These are phyloP conservation scores for Drosophila micromelanica DNA, from an alignment of 1,140 invertebrate genomes.

Conservation along the genomic window DNA sequence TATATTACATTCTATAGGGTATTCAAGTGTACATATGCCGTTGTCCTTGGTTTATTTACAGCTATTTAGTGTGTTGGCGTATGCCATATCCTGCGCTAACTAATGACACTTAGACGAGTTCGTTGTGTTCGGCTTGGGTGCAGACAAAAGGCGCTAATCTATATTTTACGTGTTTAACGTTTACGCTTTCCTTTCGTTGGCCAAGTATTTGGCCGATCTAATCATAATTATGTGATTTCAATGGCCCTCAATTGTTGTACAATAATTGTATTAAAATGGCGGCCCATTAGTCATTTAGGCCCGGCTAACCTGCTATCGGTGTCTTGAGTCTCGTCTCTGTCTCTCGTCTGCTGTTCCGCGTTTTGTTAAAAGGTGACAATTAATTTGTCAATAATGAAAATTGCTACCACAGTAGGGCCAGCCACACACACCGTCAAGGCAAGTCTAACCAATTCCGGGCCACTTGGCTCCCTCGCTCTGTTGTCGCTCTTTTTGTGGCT, in stretches of 20 bases:
- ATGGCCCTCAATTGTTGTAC: slow-evolving; percentile 50
- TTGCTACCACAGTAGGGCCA: slow-evolving; percentile 49
- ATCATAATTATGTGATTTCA: slow-evolving; percentile 79
- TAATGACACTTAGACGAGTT: slow-evolving; percentile 65
- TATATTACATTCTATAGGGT: no score
- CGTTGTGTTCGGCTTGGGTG: neutral
- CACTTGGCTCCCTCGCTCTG: slow-evolving; percentile 1
- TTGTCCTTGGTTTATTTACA: no score
- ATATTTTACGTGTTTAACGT: slow-evolving; percentile 77
- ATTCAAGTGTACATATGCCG: no score
- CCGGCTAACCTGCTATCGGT: slow-evolving; percentile 10
- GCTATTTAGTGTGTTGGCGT: slow-evolving; percentile 25
- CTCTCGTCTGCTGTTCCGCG: slow-evolving; percentile 45
- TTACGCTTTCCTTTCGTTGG: slow-evolving; percentile 58
- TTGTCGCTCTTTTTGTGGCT: slow-evolving; percentile 35
- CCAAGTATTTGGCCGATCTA: slow-evolving; percentile 50
- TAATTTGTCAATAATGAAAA: slow-evolving; percentile 81
- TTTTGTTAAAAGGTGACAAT: slow-evolving; percentile 83
- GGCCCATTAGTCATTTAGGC: neutral
- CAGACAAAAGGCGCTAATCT: slow-evolving; percentile 76
- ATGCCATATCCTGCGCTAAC: slow-evolving; percentile 59
- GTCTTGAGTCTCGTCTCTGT: slow-evolving; percentile 28
- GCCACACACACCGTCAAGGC: slow-evolving; percentile 1
- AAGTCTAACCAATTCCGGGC: slow-evolving; percentile 19
- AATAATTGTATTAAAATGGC: slow-evolving; percentile 75